A percentile compares a stretch with the other conserved stretches of the same genome.
phyloP scores from a whole-genome alignment of 2,888 invertebrate species.

The Chrysina gloriosa region DNA sequence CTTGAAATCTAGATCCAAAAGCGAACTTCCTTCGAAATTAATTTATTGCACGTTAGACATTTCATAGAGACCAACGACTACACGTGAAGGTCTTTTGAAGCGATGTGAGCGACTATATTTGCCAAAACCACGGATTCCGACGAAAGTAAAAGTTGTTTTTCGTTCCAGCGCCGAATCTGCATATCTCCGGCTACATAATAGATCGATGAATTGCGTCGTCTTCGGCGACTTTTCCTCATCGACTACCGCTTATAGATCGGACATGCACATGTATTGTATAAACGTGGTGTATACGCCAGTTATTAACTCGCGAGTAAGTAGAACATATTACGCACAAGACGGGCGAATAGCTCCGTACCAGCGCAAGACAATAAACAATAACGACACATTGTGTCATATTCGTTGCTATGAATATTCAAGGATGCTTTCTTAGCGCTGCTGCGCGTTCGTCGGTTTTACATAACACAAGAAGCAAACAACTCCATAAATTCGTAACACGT shows the following conservation, averaged over 20 bases:
- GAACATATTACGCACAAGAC: conserved; percentile 8
- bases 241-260: neutral
- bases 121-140: conserved; percentile 8
- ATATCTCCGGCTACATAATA: no score
- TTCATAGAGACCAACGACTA: no score
- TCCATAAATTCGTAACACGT: conserved; percentile 45
- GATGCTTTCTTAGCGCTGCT: conserved; percentile 37
- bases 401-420: conserved; percentile 44
- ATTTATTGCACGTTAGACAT: no score
- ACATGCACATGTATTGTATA: no score
- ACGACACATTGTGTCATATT: conserved; percentile 42
- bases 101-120: no score
- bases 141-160: conserved; percentile 18
- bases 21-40: no score
- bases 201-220: no score
- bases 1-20: no score
- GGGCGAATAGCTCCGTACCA: neutral
- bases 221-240: neutral
- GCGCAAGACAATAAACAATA: conserved; percentile 43
- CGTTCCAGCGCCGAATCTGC: no score
- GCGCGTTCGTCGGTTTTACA: conserved; percentile 22
- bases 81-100: no score
- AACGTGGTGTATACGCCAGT: no score
- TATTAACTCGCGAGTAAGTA: no score
- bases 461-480: conserved; percentile 43